Evolutionary conservation across 2,888 invertebrate species (phyloP).

Genomic region (Ischnura elegans): DNA sequence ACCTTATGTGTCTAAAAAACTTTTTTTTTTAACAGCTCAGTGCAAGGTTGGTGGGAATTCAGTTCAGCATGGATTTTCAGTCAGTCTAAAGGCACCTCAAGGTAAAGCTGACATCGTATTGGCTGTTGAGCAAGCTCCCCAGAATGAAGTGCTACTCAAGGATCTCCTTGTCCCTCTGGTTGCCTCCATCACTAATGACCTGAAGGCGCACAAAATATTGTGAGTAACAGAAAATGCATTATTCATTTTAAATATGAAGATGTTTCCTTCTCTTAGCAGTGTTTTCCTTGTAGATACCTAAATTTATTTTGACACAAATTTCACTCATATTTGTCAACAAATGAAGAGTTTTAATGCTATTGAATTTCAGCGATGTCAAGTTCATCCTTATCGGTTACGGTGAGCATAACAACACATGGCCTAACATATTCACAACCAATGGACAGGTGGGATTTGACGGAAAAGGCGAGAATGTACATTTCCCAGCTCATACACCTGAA

Average conservation of each 20-base stretch:
- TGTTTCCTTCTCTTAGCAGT: no score
- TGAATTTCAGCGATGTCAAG: conserved; percentile 80
- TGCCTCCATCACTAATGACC: conserved; percentile 80
- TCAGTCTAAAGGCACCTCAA: conserved; percentile 84
- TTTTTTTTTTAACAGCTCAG: conserved; percentile 74
- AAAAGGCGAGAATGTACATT: conserved; percentile 77
- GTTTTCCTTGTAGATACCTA: no score
- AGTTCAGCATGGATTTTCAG: conserved; percentile 82
- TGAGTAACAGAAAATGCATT: conserved; percentile 76
- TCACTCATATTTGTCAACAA: no score
- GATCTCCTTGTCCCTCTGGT: conserved; percentile 83
- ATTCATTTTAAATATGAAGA: conserved; percentile 73
- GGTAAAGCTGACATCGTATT: conserved; percentile 91
- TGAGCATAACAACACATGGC: conserved; percentile 80
- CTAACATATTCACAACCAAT: conserved; percentile 81
- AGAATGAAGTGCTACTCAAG: conserved; percentile 84
- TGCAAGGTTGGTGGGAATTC: conserved; percentile 78
- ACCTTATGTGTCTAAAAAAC: not conserved
- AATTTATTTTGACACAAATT: no score
- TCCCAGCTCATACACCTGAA: conserved; percentile 70
- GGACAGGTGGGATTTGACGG: conserved; percentile 80
- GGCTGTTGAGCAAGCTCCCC: conserved; percentile 84
- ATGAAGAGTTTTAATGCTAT: no score
- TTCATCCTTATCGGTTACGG: conserved; percentile 82
- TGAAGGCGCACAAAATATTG: conserved; percentile 84